Conservation (phyloP, 1,140 invertebrate genomes). For the Drosophila elegans region DNA sequence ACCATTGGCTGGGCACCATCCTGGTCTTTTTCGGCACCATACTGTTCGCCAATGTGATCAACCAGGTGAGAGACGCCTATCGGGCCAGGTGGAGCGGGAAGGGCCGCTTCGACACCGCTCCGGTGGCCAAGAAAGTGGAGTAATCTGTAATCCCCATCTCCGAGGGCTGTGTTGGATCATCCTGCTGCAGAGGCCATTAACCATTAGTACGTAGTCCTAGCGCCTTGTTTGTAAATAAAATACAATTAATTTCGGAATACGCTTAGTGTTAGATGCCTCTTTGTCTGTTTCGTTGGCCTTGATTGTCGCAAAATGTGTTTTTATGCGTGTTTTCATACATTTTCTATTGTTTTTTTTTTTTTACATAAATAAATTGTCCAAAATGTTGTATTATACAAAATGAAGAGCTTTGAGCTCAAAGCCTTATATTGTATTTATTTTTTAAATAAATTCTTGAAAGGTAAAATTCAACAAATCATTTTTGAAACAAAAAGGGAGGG, state of each 20-base stretch:
- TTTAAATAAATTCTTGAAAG: constrained; percentile 32
- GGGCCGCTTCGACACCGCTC: constrained; percentile 29
- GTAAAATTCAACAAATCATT: neutral
- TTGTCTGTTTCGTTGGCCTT: constrained; percentile 1
- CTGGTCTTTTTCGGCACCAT: constrained; percentile 97
- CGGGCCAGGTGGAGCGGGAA: constrained; percentile 20
- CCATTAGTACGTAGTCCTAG: constrained; percentile 21
- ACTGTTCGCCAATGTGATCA: constrained; percentile 88
- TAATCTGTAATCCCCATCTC: constrained; percentile 8
- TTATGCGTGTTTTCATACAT: neutral
- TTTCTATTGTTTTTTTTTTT: constrained; percentile 3
- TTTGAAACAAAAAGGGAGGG: neutral
- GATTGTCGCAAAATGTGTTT: constrained; percentile 8
- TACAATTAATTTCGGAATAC: constrained; percentile 16
- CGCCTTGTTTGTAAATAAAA: constrained; percentile 44
- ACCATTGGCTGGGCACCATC: constrained; percentile 96
- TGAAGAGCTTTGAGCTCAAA: neutral
- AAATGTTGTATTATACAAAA: constrained; percentile 5
- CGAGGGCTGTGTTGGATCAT: neutral
- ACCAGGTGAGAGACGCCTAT: constrained; percentile 64
- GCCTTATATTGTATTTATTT: constrained; percentile 10
- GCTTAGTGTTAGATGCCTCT: constrained; percentile 24
- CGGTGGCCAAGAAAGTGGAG: constrained; percentile 50
- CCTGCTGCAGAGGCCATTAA: constrained; percentile 52
- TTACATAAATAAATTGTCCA: constrained; percentile 2